phyloP scores from a whole-genome alignment of 2,888 invertebrate species.

The Cepaea hortensis region DNA sequence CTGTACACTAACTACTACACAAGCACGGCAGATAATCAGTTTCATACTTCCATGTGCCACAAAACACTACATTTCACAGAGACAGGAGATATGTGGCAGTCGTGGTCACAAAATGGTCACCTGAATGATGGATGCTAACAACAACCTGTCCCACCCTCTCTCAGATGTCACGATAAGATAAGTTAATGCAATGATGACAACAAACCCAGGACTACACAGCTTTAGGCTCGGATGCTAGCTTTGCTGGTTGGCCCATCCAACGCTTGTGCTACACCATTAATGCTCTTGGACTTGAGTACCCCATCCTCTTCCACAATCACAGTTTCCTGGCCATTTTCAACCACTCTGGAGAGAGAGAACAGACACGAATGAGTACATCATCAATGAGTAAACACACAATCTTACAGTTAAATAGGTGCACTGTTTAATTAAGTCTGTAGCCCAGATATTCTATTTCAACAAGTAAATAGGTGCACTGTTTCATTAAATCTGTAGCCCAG shows the following conservation, averaged over 20 bases:
- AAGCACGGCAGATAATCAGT: too few species aligned
- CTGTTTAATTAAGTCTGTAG: too few species aligned
- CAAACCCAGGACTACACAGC: not conserved
- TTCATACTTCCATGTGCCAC: too few species aligned
- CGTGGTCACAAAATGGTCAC: not conserved
- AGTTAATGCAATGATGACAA: not conserved
- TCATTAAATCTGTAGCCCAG: too few species aligned
- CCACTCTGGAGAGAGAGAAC: constrained; percentile 82
- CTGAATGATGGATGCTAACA: constrained; percentile 12
- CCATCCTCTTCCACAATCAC: constrained; percentile 97
- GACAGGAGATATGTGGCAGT: constrained; percentile 11
- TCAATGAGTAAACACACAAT: not conserved
- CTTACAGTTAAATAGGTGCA: too few species aligned
- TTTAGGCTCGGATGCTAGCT: constrained; percentile 54
- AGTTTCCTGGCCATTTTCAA: constrained; percentile 96
- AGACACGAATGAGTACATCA: not conserved
- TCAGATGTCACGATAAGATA: not conserved
- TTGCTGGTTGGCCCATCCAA: constrained; percentile 49
- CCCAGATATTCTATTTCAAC: too few species aligned
- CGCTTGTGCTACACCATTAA: constrained; percentile 86
- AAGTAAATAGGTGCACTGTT: too few species aligned
- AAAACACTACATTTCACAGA: not conserved
- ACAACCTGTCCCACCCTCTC: not conserved
- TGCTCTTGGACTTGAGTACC: constrained; percentile 95
- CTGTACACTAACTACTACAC: too few species aligned